Evolutionary conservation across 2,797 vertebrate genomes (phyloP).

Genomic region (Chaetophractus vellerosus): DNA sequence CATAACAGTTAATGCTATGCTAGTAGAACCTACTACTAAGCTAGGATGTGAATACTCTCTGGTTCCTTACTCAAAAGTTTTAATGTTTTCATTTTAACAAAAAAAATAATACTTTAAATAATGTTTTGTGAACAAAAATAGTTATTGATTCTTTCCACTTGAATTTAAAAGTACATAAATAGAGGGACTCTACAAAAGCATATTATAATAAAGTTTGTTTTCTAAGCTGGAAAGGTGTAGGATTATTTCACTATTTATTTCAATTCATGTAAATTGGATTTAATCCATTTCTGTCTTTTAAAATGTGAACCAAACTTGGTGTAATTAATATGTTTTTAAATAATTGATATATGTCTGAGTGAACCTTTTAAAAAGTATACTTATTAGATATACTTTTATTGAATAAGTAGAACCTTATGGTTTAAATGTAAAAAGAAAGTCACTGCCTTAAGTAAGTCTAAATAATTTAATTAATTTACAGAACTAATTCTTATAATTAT

Average conservation of each 20-base stretch:
- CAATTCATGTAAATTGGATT: background rate
- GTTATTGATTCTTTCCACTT: background rate
- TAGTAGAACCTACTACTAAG: background rate
- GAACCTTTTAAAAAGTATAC: background rate
- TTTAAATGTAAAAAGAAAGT: background rate
- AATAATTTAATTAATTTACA: background rate
- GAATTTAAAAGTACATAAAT: constrained; percentile 25
- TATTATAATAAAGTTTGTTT: background rate
- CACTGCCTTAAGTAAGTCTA: background rate
- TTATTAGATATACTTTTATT: no score
- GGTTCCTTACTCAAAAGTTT: background rate
- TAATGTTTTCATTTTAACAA: background rate
- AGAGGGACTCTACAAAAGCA: background rate
- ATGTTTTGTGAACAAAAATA: background rate
- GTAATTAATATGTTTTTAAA: background rate
- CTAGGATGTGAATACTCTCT: background rate
- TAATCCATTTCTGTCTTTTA: background rate
- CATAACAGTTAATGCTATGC: background rate
- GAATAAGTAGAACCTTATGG: background rate
- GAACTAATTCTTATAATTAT: background rate
- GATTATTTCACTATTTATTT: constrained; percentile 5
- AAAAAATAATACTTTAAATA: background rate
- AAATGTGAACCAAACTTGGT: background rate
- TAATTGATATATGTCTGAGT: background rate
- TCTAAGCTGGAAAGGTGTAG: background rate